Evolutionary conservation across 1,140 invertebrate species (phyloP), one percentile per base, ranked within the genome.

Genomic region (Euglossa dilemma): DNA sequence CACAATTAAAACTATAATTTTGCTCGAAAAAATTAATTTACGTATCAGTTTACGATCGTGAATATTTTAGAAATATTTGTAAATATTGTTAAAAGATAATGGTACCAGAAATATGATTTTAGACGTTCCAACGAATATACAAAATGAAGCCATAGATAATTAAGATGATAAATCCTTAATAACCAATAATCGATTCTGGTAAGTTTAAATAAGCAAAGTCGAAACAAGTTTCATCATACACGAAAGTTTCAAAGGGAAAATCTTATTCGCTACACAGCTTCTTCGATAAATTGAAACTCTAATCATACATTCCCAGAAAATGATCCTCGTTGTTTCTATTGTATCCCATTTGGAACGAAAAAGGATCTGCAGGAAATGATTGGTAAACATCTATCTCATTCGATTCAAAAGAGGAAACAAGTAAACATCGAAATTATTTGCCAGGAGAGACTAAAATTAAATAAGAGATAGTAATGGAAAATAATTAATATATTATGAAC

Each of bases 261-360:
- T 1, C 36, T 36, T 52, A 52, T 52, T 63, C 28, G 11, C 9
- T 52, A 52, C 16, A 12, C 9, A 52, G 50, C 14, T 52, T 52
- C 50, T 25, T n/a, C 69, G 69, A 43, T 63, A 56, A 70, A 70
- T 80, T 23, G 57, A 73, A 73, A 73, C 56, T 61, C 47, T 36
- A 52, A 43, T 43, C 67, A 20, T 61, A 45, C n/a, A 69, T 20
- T 12, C 28, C 18, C n/a, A 25, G 76, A 23, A n/a, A 79, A 52
- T 70, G 20, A 70, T 63, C 23, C 47, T 43, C 78, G 54, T 73
- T 80, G 57, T 73, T 64, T 14, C 70, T 16, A 20, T 18, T 73
- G 8, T 16, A 52, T 25, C 7, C 28, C 36, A 69, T 45, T n/a
- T 18, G 8, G 2, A 20, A 54, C 11, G 11, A 45, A 79, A 57